phyloP scores from a whole-genome alignment of 1,140 invertebrate genomes.

The Carposina sasakii region DNA sequence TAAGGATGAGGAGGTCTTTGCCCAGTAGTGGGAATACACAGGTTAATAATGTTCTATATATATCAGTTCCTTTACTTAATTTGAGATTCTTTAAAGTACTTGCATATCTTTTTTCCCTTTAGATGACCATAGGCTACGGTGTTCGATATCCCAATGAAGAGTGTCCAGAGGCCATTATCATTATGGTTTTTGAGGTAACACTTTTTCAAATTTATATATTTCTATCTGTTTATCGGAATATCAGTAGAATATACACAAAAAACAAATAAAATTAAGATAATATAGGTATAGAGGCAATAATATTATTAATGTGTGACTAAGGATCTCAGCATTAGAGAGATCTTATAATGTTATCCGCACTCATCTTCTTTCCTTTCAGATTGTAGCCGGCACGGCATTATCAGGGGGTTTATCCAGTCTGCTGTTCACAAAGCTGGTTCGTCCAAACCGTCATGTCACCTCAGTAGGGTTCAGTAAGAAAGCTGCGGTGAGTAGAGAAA shows the following conservation, averaged over 20 bases:
- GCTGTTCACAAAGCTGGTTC: slow-evolving; percentile 75
- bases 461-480: slow-evolving; percentile 75
- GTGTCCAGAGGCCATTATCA: slow-evolving; percentile 87
- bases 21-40: too few relatives aligned
- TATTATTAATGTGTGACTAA: too few relatives aligned
- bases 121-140: slow-evolving; percentile 81
- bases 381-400: slow-evolving; percentile 72
- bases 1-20: too few relatives aligned
- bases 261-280: too few relatives aligned
- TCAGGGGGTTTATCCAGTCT: slow-evolving; percentile 75
- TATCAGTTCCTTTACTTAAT: too few relatives aligned
- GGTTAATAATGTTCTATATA: too few relatives aligned
- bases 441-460: slow-evolving; percentile 69
- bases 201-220: too few relatives aligned
- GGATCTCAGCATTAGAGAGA: too few relatives aligned
- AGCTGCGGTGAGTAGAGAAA: slow-evolving; percentile 74
- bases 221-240: too few relatives aligned
- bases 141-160: slow-evolving; percentile 85
- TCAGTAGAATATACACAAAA: too few relatives aligned
- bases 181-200: slow-evolving; percentile 73
- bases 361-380: slow-evolving; percentile 51
- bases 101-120: slow-evolving; percentile 19
- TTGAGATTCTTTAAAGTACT: neutral
- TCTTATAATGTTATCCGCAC: too few relatives aligned
- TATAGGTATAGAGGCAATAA: too few relatives aligned